Base-by-base conservation (phyloP, 2,888 invertebrate genomes). In the Entomobrya proxima region DNA sequence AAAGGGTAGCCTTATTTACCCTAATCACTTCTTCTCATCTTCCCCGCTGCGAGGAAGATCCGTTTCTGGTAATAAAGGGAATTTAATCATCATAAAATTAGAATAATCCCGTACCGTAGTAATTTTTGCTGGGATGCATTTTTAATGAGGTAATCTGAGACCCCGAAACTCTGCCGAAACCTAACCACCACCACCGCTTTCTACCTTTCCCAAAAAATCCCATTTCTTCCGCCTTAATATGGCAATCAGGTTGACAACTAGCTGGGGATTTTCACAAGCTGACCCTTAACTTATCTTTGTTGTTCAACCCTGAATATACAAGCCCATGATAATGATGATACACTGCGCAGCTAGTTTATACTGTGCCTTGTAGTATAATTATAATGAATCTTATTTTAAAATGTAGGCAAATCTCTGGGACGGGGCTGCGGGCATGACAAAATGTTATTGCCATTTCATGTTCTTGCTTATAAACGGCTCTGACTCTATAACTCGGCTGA, bases 51-150 rank as follows among this genome's bases (percentile, higher is more conserved):
- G 52, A 30, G 58, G 58, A 58, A 58, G 58, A 58, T 58, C 58
- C 58, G 58, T 58, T 58, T 58, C 58, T 58, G 58, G 58, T 58
- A 58, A 58, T 58, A 58, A 58, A 58, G 13, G 58, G 58, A 58
- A 30, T 58, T 13, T 30, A 30, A 58, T 58, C 58, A 50, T 58
- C 58, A 58, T 58, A 30, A 58, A 58, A 58, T 58, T 52, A 52
- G 18, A 30, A 58, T 27, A 55, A 55, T 55, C 52, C 52, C 24
- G 24, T 55, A 13, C 24, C 52, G 52, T 55, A 11, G 52, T 55
- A 24, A n/a, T n/a, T n/a, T n/a, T n/a, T n/a, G n/a, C 52, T 9
- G n/a, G 27, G 52, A 55, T 55, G 52, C 52, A 55, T 55, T 55
- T 55, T 7, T 52, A 18, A 52, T 52, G n/a, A 52, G 52, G 52